Evolutionary conservation across 2,888 invertebrate genomes (phyloP), one percentile per base, ranked within the genome.

Genomic region (Priocnemis perturbator): DNA sequence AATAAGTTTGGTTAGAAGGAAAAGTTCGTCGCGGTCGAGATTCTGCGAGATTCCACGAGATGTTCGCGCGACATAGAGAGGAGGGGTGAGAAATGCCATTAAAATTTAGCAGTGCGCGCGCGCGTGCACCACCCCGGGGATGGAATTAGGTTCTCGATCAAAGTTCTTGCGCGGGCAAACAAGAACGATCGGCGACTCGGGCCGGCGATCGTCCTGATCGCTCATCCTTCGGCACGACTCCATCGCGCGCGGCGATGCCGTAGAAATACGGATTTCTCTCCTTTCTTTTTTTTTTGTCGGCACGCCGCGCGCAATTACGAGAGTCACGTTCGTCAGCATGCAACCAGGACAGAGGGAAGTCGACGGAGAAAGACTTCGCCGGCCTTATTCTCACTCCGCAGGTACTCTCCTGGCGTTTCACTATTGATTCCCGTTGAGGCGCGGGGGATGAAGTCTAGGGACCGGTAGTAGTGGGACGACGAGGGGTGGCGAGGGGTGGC

Each of bases 341-440:
- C 64, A 60, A 67, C 58, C 60, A 45, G 69, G 58, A 62, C 69
- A 56, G 67, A 65, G 37, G 11, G 37, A 37, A 37, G 37, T 37
- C 37, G 4, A 37, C 11, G 11, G 37, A 37, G 37, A 37, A 37
- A 37, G 64, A 58, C 64, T 52, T 60, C 44, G 58, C 9, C 45
- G 58, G 44, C 58, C 58, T 58, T 58, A 58, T 58, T 58, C 44
- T 58, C 58, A 21, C 72, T 71, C 67, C 64, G 69, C 71, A 76
- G 79, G 71, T 76, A 68, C 68, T 65, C 67, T 58, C 58, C 63
- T 63, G 65, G 72, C 74, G 74, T 83, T 80, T 77, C 75, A 71
- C 79, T 84, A 84, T 82, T 79, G 83, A 83, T 84, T 84, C 73
- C 64, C 70, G 73, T 71, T 71, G 78, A 73, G 74, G 72, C 71